These are phyloP conservation scores for Drosophila imparisetae DNA, from an alignment of 2,888 invertebrate genomes.

Conservation along the genomic window DNA sequence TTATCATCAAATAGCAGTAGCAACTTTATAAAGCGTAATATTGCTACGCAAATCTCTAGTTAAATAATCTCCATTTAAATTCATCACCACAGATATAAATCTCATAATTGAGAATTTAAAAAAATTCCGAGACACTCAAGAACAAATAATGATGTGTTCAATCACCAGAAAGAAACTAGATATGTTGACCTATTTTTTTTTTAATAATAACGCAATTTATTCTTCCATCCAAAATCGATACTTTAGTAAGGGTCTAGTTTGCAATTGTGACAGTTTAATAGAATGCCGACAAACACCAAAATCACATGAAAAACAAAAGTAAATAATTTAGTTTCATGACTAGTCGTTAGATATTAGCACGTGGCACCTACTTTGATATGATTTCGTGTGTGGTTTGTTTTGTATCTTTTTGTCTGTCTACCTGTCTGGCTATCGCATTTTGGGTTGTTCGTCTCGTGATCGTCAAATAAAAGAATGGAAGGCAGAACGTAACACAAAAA, in stretches of 20 bases:
- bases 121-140: not conserved
- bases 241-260: not conserved
- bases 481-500: conserved; percentile 21
- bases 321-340: conserved; percentile 22
- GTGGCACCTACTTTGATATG: conserved; percentile 51
- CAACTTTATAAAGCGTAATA: not conserved
- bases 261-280: not conserved
- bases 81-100: not conserved
- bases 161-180: not conserved
- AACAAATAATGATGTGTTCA: not conserved
- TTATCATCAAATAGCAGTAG: not conserved
- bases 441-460: conserved; percentile 33
- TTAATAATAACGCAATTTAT: not conserved
- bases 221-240: not conserved
- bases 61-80: not conserved
- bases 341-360: conserved; percentile 25
- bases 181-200: not conserved
- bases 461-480: conserved; percentile 23
- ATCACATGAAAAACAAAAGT: not conserved
- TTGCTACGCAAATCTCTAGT: not conserved
- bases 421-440: conserved; percentile 48
- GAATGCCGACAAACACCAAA: not conserved
- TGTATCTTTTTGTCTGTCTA: conserved; percentile 17
- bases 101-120: not conserved
- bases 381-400: conserved; percentile 65